Evolutionary conservation across 2,113 vertebrate species (phyloP).

Genomic region (Potamarius usumacintae): DNA sequence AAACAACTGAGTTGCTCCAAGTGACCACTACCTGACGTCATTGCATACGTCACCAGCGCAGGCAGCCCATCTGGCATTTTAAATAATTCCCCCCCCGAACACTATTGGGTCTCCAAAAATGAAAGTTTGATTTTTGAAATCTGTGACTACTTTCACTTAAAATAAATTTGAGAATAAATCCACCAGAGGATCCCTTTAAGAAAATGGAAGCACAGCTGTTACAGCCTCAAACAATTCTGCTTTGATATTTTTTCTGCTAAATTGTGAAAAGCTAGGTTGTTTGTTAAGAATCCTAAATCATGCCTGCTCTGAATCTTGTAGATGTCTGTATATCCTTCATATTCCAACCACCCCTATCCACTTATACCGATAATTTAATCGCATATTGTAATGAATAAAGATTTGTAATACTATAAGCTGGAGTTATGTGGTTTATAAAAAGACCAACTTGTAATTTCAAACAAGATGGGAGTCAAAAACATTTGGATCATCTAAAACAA

Average conservation of each 20-base stretch:
- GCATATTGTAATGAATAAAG: not conserved
- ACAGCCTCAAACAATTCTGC: not conserved
- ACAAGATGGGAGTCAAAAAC: not conserved
- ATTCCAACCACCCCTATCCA: not conserved
- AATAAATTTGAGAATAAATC: too few species aligned
- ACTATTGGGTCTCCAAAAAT: too few species aligned
- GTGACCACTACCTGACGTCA: too few species aligned
- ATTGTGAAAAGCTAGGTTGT: not conserved
- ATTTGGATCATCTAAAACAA: not conserved
- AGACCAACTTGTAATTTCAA: not conserved
- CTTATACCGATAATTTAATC: not conserved
- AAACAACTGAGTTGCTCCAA: too few species aligned
- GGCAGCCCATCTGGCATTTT: too few species aligned
- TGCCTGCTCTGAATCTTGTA: not conserved
- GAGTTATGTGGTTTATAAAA: not conserved
- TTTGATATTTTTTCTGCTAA: not conserved
- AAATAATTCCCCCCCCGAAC: too few species aligned
- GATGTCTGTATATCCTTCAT: not conserved
- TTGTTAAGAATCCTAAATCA: not conserved
- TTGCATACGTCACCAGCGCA: too few species aligned
- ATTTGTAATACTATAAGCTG: not conserved
- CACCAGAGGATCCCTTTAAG: too few species aligned
- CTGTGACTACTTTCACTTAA: too few species aligned
- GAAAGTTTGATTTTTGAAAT: too few species aligned
- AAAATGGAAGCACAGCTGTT: not conserved